Conservation (phyloP, 2,797 vertebrate species). For the Manis crassicaudata region DNA sequence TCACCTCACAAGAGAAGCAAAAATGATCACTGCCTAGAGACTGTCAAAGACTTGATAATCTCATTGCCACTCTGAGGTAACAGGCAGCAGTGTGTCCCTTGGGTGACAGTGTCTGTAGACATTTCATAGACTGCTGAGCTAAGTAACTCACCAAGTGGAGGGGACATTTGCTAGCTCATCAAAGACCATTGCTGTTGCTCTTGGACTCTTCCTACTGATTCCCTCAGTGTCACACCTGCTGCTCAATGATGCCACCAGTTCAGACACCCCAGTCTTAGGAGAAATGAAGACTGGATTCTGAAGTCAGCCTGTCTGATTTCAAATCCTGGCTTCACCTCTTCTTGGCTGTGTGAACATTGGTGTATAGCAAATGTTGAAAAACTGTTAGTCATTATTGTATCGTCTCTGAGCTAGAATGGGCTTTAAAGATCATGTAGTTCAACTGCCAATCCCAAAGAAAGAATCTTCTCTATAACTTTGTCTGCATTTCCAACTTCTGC, state of each 20-base stretch:
- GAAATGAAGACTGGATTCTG: not conserved
- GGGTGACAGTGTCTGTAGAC: slow-evolving; percentile 47
- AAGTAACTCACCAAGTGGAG: slow-evolving; percentile 22
- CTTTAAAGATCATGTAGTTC: not conserved
- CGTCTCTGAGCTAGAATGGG: not conserved
- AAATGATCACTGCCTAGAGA: not conserved
- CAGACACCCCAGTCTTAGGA: not conserved
- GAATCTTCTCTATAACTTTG: not conserved
- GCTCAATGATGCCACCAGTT: not conserved
- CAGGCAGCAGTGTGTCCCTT: not conserved
- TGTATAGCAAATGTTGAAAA: not conserved
- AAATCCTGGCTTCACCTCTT: not conserved
- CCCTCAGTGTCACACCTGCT: not conserved
- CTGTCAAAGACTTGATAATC: not conserved
- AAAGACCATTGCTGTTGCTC: not conserved
- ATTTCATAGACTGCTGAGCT: slow-evolving; percentile 50
- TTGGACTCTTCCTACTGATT: not conserved
- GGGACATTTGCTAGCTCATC: not conserved
- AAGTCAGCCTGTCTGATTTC: not conserved
- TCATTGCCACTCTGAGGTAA: not conserved
- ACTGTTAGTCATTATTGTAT: not conserved
- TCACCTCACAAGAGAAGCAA: not conserved
- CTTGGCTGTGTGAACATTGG: not conserved
- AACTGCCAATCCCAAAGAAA: not conserved
- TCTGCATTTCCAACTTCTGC: not conserved